Evolutionary conservation across 2,113 vertebrate genomes (phyloP).

Genomic region (Megaceryle maxima): DNA sequence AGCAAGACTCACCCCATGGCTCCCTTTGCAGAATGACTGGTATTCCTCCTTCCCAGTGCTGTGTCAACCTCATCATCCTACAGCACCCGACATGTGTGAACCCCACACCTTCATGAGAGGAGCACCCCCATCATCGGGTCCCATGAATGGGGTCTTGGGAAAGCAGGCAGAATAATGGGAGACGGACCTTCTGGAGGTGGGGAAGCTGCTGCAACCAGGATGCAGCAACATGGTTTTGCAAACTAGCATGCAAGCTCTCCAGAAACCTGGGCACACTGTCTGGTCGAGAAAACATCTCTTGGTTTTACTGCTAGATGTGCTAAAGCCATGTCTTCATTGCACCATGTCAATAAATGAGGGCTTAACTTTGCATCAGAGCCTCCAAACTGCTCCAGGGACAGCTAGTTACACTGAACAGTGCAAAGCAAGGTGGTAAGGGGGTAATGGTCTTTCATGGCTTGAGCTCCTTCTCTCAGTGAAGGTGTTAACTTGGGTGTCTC

Average conservation of each 20-base stretch:
- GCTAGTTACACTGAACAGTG: neutral
- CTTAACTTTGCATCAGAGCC: neutral
- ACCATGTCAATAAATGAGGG: neutral
- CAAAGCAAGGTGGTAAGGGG: neutral
- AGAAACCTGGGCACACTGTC: neutral
- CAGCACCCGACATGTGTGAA: rapidly evolving
- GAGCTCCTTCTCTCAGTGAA: neutral
- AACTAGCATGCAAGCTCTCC: neutral
- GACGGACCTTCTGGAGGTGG: neutral
- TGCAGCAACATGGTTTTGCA: neutral
- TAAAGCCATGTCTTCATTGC: neutral
- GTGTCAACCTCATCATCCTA: neutral
- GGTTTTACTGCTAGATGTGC: neutral
- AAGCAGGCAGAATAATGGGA: neutral
- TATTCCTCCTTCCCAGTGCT: neutral
- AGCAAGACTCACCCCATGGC: neutral
- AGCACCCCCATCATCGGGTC: neutral
- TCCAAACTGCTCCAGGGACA: neutral
- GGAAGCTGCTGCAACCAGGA: neutral
- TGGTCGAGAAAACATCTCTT: neutral
- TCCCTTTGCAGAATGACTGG: rapidly evolving
- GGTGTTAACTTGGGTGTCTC: neutral
- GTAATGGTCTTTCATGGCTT: neutral
- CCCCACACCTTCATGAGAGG: neutral
- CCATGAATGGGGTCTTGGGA: neutral